phyloP scores from a whole-genome alignment of 64 coral and sea anemone species.

The Montipora cactus region DNA sequence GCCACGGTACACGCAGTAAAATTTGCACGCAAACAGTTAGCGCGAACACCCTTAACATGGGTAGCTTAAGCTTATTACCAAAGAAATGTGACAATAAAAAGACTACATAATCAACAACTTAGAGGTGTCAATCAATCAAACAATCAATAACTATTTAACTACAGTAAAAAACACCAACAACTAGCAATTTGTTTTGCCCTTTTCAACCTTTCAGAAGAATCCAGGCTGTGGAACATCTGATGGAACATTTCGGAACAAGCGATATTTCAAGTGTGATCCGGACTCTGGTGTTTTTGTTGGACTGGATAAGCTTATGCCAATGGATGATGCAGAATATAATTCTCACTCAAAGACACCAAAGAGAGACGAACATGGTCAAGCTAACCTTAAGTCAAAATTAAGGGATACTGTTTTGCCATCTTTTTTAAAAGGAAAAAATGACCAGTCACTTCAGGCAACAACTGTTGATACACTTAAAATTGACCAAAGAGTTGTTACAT shows the following conservation, averaged over 20 bases:
- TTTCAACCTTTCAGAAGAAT: conserved; percentile 36
- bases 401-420: neutral
- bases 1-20: no score
- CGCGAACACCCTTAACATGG: no score
- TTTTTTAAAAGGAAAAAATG: no score
- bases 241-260: conserved; percentile 73
- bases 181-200: no score
- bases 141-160: no score
- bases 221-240: conserved; percentile 67
- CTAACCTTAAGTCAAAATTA: neutral
- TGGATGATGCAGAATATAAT: neutral
- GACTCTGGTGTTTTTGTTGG: conserved; percentile 36
- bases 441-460: neutral
- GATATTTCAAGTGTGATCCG: conserved; percentile 59
- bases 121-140: no score
- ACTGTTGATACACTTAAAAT: conserved; percentile 7
- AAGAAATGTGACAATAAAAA: no score
- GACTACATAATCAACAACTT: no score
- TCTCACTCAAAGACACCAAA: neutral
- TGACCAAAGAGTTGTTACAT: conserved; percentile 13
- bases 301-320: neutral
- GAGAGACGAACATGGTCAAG: neutral
- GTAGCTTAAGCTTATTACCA: no score
- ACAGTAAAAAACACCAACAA: no score
- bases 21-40: no score